These are phyloP conservation scores for Spilogale gracilis DNA, from an alignment of 2,113 vertebrate genomes.

Conservation along the genomic window DNA sequence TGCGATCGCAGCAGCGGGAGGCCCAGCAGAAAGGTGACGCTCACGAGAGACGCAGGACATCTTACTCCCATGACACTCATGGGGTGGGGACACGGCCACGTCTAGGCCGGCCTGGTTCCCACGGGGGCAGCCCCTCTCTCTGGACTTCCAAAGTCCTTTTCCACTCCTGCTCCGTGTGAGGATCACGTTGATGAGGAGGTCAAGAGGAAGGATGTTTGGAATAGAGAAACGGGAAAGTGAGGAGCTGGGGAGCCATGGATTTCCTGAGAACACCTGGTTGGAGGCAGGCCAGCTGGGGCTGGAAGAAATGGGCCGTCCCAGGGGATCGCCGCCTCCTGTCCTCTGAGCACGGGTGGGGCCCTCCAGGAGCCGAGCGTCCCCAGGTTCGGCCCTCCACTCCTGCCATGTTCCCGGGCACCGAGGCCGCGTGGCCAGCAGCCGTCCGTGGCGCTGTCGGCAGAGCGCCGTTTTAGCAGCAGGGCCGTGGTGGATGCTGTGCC, in stretches of 20 bases:
- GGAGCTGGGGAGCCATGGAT: too few relatives aligned
- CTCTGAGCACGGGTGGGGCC: accelerated
- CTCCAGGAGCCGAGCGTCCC: not conserved
- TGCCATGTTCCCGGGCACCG: accelerated
- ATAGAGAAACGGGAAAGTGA: not conserved
- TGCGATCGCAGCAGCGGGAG: accelerated
- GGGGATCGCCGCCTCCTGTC: not conserved
- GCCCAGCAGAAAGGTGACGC: accelerated
- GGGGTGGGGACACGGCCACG: not conserved
- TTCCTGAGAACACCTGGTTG: accelerated
- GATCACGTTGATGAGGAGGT: too few relatives aligned
- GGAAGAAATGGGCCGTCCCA: too few relatives aligned
- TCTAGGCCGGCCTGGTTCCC: accelerated
- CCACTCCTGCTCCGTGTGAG: too few relatives aligned
- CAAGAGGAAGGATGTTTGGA: not conserved
- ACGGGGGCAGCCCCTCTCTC: accelerated
- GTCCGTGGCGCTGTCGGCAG: too few relatives aligned
- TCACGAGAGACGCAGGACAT: accelerated
- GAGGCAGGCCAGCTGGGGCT: not conserved
- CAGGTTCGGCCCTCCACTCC: too few relatives aligned
- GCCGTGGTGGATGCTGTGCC: accelerated
- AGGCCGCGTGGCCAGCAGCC: accelerated
- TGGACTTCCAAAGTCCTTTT: not conserved
- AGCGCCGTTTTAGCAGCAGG: not conserved
- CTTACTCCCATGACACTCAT: not conserved